phyloP scores from a whole-genome alignment of 2,113 vertebrate species.

The Erinaceus europaeus region DNA sequence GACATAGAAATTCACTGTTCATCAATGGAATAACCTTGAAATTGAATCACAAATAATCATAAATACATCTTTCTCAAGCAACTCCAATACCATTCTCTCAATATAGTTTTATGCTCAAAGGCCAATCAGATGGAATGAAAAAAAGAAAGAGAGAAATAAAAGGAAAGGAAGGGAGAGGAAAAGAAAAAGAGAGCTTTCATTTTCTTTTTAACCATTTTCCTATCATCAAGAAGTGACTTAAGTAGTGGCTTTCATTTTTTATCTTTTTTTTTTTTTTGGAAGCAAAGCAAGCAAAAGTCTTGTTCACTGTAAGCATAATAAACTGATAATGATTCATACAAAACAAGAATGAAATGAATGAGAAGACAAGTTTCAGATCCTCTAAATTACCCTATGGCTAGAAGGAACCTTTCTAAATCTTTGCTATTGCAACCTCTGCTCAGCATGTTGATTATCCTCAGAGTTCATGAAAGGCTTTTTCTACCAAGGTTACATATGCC shows the following conservation, averaged over 20 bases:
- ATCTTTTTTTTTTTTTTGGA: neutral
- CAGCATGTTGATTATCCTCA: neutral
- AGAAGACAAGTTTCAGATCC: neutral
- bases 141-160: no score
- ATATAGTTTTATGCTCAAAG: neutral
- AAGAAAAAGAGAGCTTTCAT: neutral
- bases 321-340: slow-evolving; percentile 2
- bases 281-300: no score
- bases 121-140: neutral
- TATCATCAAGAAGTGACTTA: neutral
- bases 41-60: neutral
- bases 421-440: neutral
- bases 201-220: neutral
- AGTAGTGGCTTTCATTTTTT: neutral
- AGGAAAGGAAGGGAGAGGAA: no score
- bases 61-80: neutral
- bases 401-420: neutral
- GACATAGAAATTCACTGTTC: neutral
- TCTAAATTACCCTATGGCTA: neutral
- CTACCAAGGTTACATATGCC: slow-evolving; percentile 20
- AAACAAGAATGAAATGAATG: neutral
- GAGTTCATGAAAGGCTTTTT: neutral
- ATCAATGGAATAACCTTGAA: neutral
- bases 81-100: neutral
- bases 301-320: neutral